These are phyloP conservation scores for Scaptomyza flava DNA, from an alignment of 2,888 invertebrate species.

Conservation along the genomic window DNA sequence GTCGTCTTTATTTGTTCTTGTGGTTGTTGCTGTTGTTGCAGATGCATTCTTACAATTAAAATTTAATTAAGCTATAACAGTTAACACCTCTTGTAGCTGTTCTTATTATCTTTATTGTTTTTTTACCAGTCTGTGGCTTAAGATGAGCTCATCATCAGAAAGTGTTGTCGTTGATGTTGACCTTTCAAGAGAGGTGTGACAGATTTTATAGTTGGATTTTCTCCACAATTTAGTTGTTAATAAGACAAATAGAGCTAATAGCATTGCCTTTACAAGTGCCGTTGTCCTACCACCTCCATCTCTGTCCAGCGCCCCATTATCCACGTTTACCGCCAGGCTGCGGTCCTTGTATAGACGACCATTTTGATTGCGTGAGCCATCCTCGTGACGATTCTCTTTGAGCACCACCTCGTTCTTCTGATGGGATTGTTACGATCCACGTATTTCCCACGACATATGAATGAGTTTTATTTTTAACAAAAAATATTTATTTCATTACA, in stretches of 20 bases:
- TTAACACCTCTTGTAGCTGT: slow-evolving; percentile 39
- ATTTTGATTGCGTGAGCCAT: slow-evolving; percentile 83
- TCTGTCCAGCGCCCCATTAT: slow-evolving; percentile 50
- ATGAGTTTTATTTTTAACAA: slow-evolving; percentile 4
- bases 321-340: slow-evolving; percentile 68
- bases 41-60: slow-evolving; percentile 57
- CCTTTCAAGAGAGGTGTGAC: slow-evolving; percentile 8
- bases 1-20: slow-evolving; percentile 13
- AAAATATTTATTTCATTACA: slow-evolving; percentile 1
- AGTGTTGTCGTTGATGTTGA: slow-evolving; percentile 23
- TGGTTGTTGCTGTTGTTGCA: slow-evolving; percentile 23
- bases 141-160: background rate
- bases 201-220: slow-evolving; percentile 19
- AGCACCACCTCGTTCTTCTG: slow-evolving; percentile 82
- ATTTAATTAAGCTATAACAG: slow-evolving; percentile 73
- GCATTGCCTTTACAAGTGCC: slow-evolving; percentile 66
- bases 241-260: slow-evolving; percentile 66
- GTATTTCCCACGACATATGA: background rate
- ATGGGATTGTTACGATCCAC: background rate
- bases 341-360: slow-evolving; percentile 83
- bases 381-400: slow-evolving; percentile 83
- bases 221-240: slow-evolving; percentile 39
- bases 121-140: background rate
- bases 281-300: slow-evolving; percentile 27
- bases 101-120: slow-evolving; percentile 14